These are phyloP conservation scores for Cryptocephalus moraei DNA, from an alignment of 2,888 invertebrate species.

Conservation along the genomic window DNA sequence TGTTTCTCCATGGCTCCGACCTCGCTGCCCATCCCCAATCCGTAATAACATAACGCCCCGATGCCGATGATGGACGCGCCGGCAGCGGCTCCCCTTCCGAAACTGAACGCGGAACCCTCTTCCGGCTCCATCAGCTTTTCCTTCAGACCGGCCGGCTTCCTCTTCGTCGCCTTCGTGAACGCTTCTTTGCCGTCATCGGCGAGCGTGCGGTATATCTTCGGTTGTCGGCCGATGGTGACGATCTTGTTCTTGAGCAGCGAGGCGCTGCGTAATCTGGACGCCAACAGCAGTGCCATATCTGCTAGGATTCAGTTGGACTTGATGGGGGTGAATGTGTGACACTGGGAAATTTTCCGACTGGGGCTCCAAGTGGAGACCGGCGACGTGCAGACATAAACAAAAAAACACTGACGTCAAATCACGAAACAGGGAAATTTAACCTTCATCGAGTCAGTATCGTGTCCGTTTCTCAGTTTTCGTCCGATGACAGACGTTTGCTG, in stretches of 20 bases:
- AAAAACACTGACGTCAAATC: no score
- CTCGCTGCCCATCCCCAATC: slow-evolving; percentile 71
- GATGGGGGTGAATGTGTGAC: no score
- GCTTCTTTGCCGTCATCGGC: slow-evolving; percentile 41
- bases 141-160: slow-evolving; percentile 49
- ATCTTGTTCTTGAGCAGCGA: slow-evolving; percentile 31
- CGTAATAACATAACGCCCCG: slow-evolving; percentile 91
- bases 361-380: no score
- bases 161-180: slow-evolving; percentile 31
- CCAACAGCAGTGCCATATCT: slow-evolving; percentile 29
- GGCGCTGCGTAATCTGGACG: slow-evolving; percentile 26
- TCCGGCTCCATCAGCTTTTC: slow-evolving; percentile 70
- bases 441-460: no score
- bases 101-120: slow-evolving; percentile 72
- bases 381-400: no score
- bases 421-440: no score
- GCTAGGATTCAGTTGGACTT: no score
- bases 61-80: slow-evolving; percentile 87
- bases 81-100: slow-evolving; percentile 81
- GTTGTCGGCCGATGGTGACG: slow-evolving; percentile 37
- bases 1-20: slow-evolving; percentile 64
- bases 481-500: no score
- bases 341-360: no score
- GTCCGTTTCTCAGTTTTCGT: no score
- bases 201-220: slow-evolving; percentile 37